Evolutionary conservation across 2,888 invertebrate genomes (phyloP), one percentile per base, ranked within the genome.

Genomic region (Muschampia plurimacula): DNA sequence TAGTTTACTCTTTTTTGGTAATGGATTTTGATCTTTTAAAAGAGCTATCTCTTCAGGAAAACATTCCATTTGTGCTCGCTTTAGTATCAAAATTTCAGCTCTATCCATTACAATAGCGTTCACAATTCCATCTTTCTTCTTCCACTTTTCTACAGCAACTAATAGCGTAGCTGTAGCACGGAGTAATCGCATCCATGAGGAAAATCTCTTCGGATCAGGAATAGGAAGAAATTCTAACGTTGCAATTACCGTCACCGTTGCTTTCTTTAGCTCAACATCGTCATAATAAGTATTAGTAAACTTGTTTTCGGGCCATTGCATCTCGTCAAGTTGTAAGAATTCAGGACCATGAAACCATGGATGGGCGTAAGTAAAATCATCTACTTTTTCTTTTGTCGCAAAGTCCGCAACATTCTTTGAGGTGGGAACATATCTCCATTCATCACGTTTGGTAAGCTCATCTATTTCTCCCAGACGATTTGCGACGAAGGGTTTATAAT

Each of bases 391-490:
- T 32, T 59, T 59, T 13, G 65, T 65, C 22, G 46, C 77, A 0
- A 76, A 22, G 41, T 81, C 80, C 0, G 81, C 79, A 8, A 79
- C 68, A 36, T 82, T 80, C 55, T 76, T 15, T 1, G 73, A 60
- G 0, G 80, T 77, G 5, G 82, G 81, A 7, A 84, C 74, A 71
- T 81, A 82, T 41, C 74, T 63, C 84, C 83, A 85, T 8, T 83
- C 77, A 0, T 66, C 28, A 2, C 65, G 63, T 8, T 57, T 32
- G 9, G 74, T 76, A 0, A 75, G 39, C 22, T 79, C 79, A 49
- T 81, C 81, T 8, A 81, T 77, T 39, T 81, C 80, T 0, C 79
- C 79, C 0, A 81, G 60, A 7, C 80, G 69, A 36, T 81, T 55
- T 22, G 55, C 55, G 9, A 55, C 55, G 22, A 55, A 55, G 10